A percentile compares a stretch with the other conserved stretches of the same genome.
phyloP scores from a whole-genome alignment of 1,140 invertebrate species.

The Cepaea nemoralis region DNA sequence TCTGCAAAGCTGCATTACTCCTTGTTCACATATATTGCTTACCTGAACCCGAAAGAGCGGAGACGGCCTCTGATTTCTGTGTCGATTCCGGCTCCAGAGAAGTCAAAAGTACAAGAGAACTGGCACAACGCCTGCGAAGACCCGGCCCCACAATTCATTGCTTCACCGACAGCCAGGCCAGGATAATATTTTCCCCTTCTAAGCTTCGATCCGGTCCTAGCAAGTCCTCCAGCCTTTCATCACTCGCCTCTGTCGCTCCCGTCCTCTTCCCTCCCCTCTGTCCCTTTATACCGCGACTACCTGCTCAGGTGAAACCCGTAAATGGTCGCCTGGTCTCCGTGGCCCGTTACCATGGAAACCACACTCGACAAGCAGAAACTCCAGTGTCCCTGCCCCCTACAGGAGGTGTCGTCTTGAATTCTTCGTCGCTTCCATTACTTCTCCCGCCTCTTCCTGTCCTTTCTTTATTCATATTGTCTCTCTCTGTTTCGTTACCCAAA shows the following conservation, averaged over 20 bases:
- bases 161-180: conserved; percentile 6
- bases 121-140: no score
- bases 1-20: no score
- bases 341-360: conserved; percentile 39
- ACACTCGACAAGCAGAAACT: conserved; percentile 37
- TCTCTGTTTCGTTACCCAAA: background rate
- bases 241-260: background rate
- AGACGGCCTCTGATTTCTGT: no score
- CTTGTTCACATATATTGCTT: no score
- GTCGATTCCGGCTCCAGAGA: no score
- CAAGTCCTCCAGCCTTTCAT: conserved; percentile 32
- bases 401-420: conserved; percentile 3
- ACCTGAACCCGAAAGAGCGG: no score
- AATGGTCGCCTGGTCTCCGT: conserved; percentile 34
- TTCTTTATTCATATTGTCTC: background rate
- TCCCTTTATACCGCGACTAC: background rate
- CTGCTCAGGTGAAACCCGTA: conserved; percentile 36
- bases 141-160: background rate
- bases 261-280: no score
- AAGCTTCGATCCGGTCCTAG: conserved; percentile 35
- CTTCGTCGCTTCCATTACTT: background rate
- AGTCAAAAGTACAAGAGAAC: no score
- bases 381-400: conserved; percentile 9
- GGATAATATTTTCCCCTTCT: conserved; percentile 5
- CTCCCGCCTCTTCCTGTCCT: background rate